Evolutionary conservation across 2,888 invertebrate species (phyloP).

Genomic region (Timandra comae): DNA sequence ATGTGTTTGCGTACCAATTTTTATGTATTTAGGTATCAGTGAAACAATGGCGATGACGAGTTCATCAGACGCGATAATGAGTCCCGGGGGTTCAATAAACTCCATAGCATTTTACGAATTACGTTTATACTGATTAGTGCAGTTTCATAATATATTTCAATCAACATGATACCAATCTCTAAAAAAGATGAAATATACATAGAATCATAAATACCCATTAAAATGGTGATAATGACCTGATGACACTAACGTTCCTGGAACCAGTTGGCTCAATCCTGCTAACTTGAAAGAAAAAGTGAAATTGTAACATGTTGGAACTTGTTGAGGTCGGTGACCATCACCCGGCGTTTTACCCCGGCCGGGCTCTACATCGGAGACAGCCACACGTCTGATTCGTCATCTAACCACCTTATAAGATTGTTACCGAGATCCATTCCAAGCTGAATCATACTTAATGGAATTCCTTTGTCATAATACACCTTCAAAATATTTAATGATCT

Average conservation of each 20-base stretch:
- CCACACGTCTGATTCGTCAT: slow-evolving; percentile 60
- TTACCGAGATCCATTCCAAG: slow-evolving; percentile 27
- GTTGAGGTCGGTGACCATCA: slow-evolving; percentile 70
- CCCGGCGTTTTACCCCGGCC: slow-evolving; percentile 25
- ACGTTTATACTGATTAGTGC: no score
- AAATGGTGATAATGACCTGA: no score
- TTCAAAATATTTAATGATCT: slow-evolving; percentile 6
- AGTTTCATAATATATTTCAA: no score
- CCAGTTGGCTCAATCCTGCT: slow-evolving; percentile 16
- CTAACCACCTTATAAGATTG: slow-evolving; percentile 39
- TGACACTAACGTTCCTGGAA: background rate
- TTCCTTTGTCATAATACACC: slow-evolving; percentile 16
- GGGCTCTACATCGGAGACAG: slow-evolving; percentile 45
- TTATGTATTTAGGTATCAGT: slow-evolving; percentile 37
- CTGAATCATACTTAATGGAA: slow-evolving; percentile 34
- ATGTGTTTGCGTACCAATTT: slow-evolving; percentile 4
- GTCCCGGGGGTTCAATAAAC: slow-evolving; percentile 72
- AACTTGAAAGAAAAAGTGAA: slow-evolving; percentile 63
- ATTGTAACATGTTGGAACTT: slow-evolving; percentile 70
- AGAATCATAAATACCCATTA: no score
- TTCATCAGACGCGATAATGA: slow-evolving; percentile 72
- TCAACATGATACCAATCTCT: no score
- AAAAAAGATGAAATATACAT: no score
- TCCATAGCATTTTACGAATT: slow-evolving; percentile 57
- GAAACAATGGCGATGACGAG: slow-evolving; percentile 64